These are phyloP conservation scores for Cryptoblepharus egeriae DNA, from an alignment of 2,797 vertebrate species.

Conservation along the genomic window DNA sequence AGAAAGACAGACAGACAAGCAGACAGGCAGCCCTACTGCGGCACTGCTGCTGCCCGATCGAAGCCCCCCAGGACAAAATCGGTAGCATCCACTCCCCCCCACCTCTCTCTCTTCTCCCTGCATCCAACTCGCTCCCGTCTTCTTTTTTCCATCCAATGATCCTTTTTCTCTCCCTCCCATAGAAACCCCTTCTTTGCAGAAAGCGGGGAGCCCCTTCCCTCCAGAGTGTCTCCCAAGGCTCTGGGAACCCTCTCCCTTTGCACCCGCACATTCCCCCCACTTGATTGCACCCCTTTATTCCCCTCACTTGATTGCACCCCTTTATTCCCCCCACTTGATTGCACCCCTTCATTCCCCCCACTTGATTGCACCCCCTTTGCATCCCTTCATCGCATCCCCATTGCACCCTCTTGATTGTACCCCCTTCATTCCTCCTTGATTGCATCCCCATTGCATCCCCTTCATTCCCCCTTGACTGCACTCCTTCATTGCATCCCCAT, in stretches of 20 bases:
- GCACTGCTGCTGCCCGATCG: constrained; percentile 11
- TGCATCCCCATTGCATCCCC: no score
- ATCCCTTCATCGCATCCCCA: no score
- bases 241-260: neutral
- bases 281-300: neutral
- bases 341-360: no score
- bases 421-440: no score
- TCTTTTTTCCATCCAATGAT: neutral
- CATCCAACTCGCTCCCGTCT: neutral
- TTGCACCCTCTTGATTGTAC: no score
- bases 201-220: neutral
- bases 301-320: no score
- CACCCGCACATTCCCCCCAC: no score
- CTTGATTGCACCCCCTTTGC: no score
- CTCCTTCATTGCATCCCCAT: no score
- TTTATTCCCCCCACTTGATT: no score
- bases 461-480: no score
- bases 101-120: constrained; percentile 16
- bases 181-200: neutral
- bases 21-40: constrained; percentile 19
- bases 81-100: constrained; percentile 6
- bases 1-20: neutral
- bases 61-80: constrained; percentile 16
- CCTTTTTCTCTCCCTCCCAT: neutral
- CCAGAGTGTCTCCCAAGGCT: neutral